These are phyloP conservation scores for Notolabrus celidotus DNA, from an alignment of 2,797 vertebrate species.

Conservation along the genomic window DNA sequence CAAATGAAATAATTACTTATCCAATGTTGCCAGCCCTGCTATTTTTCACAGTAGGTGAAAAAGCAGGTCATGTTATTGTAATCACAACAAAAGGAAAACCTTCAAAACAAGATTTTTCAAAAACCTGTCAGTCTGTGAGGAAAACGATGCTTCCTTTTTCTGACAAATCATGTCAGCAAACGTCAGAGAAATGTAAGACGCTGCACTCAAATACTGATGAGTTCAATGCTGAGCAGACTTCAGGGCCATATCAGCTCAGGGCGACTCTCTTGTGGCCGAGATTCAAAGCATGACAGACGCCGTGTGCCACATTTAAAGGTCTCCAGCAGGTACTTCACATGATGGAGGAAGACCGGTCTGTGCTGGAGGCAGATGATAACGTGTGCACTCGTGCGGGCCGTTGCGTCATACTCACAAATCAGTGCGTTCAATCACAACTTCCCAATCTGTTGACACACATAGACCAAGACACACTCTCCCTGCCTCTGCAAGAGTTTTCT, in stretches of 20 bases:
- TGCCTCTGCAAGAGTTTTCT: conserved; percentile 3
- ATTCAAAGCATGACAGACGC: conserved; percentile 45
- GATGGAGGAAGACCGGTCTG: conserved; percentile 48
- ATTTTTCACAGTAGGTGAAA: not conserved
- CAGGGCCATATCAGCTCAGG: not conserved
- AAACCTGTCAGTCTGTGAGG: not conserved
- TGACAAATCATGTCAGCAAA: not conserved
- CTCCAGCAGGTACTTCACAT: conserved; percentile 51
- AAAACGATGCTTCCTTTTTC: not conserved
- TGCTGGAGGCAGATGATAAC: conserved; percentile 58
- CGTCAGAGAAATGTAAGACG: not conserved
- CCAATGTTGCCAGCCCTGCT: not conserved
- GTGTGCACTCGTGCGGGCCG: not conserved
- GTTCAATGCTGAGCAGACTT: not conserved
- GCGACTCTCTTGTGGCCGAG: conserved; percentile 1
- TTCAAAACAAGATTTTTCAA: not conserved
- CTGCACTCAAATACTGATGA: conserved; percentile 15
- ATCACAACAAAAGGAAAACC: conserved; percentile 2
- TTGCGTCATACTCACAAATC: conserved; percentile 34
- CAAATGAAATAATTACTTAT: not conserved
- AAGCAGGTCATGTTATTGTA: not conserved
- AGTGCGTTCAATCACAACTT: conserved; percentile 18
- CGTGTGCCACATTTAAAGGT: conserved; percentile 33
- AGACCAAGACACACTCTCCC: not conserved
- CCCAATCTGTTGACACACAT: conserved; percentile 11